Conservation (phyloP, 2,888 invertebrate genomes). For the Drosophila villosipedis region DNA sequence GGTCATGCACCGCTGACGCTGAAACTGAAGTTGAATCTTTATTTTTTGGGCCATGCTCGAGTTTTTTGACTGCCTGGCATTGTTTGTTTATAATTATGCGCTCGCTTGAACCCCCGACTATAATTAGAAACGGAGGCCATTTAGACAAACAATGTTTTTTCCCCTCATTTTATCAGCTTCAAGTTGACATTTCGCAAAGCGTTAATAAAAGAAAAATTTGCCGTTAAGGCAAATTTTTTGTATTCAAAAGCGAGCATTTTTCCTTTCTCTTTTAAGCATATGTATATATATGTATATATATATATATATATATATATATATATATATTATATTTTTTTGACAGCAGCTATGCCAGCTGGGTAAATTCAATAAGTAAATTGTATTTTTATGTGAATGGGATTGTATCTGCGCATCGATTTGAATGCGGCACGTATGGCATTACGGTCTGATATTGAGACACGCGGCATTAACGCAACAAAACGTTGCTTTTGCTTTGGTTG, state of each 20-base stretch:
- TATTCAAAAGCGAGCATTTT: conserved; percentile 1
- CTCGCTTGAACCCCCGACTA: conserved; percentile 57
- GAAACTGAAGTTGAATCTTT: conserved; percentile 18
- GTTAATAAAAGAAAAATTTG: conserved; percentile 5
- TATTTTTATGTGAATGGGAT: conserved; percentile 56
- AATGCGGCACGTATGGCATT: conserved; percentile 65
- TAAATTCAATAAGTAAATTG: conserved; percentile 35
- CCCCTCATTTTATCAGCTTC: conserved; percentile 21
- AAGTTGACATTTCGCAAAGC: conserved; percentile 32
- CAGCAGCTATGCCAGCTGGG: not conserved
- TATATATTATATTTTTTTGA: not conserved
- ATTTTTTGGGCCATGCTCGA: conserved; percentile 52
- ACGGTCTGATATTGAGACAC: conserved; percentile 49
- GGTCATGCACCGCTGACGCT: conserved; percentile 37
- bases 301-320: too few species aligned
- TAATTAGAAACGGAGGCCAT: conserved; percentile 63
- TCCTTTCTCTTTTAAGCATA: not conserved
- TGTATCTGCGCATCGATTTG: conserved; percentile 36
- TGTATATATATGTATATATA: not conserved
- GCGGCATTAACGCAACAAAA: conserved; percentile 47
- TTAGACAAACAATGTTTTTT: conserved; percentile 42
- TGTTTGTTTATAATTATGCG: conserved; percentile 80
- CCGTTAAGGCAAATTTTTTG: conserved; percentile 10
- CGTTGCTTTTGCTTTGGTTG: conserved; percentile 42
- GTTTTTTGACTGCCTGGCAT: conserved; percentile 14